Percentiles rank a stretch among this genome's conserved stretches.
Conservation (phyloP, 2,797 vertebrate species). For the Squalus acanthias region DNA sequence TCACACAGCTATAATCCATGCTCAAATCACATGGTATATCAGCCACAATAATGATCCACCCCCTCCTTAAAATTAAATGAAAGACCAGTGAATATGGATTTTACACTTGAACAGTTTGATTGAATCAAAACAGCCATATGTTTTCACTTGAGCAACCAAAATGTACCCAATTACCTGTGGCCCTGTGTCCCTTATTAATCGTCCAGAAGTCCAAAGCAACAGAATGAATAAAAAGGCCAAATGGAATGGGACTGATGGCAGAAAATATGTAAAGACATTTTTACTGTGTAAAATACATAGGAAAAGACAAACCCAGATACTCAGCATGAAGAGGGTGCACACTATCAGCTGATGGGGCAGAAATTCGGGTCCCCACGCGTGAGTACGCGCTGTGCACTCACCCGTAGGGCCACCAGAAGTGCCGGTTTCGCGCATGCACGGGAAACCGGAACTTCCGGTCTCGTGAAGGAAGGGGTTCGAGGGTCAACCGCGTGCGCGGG, state of each 20-base stretch:
- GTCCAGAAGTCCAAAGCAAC: constrained; percentile 51
- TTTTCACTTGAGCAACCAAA: constrained; percentile 50
- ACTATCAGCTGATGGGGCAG: not conserved
- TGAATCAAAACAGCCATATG: constrained; percentile 52
- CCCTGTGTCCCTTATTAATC: constrained; percentile 55
- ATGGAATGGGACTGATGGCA: not conserved
- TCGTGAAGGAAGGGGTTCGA: no score
- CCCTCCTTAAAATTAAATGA: constrained; percentile 52
- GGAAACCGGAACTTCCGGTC: no score
- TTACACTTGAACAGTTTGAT: constrained; percentile 56
- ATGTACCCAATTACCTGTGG: constrained; percentile 54
- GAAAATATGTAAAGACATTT: not conserved
- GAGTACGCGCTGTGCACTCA: no score
- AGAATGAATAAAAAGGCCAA: constrained; percentile 59
- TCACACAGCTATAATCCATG: not conserved
- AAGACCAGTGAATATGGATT: constrained; percentile 54
- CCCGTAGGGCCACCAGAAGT: no score
- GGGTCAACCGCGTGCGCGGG: no score
- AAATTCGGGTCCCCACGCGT: no score
- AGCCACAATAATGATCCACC: constrained; percentile 51
- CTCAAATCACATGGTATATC: not conserved
- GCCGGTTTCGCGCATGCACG: no score
- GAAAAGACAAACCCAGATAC: not conserved
- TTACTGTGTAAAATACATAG: not conserved
- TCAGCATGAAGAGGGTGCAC: not conserved